Base-by-base conservation (phyloP, 2,888 invertebrate genomes). In the Cerceris ruficornis region DNA sequence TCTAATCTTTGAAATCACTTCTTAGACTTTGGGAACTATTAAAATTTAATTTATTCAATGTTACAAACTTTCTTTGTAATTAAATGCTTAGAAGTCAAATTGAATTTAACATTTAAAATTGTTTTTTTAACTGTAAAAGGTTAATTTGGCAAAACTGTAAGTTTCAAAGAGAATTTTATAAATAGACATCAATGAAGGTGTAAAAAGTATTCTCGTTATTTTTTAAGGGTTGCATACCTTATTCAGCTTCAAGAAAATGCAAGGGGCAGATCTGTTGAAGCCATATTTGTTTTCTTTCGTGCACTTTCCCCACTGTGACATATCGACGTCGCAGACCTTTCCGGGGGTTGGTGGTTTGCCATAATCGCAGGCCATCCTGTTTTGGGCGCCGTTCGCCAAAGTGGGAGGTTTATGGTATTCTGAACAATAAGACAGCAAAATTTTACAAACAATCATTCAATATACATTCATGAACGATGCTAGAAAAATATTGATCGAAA, bases 171-270 rank as follows among this genome's bases (percentile, higher is more conserved):
- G 4, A 4, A 15, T 42, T 28, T 11, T 15, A 15, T 43, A 28
- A 54, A 9, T 15, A 57, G 14, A 46, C 43, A 43, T 41, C 8
- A n/a, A 43, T 14, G 39, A 46, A 17, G 52, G 13, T 7, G 0
- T 41, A 7, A 8, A 17, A 13, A 13, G 17, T 41, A 5, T 14
- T 17, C 11, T 8, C 7, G 14, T 43, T 8, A 13, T 46, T 6
- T 0, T 8, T 9, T 28, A 64, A 4, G 9, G 17, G 8, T n/a
- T 0, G 75, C 87, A 87, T 93, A 98, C 98, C 96, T 97, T 98
- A 93, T 99, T 99, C 87, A 99, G 94, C 93, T 99, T 99, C 86
- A 99, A 95, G 93, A 99, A 96, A 92, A 99, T 96, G 93, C 99
- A 99, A 14, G 99, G 99, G 72, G 96, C 96, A 75, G 96, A 97